Base-by-base conservation (phyloP, 2,888 invertebrate species). In the Stenurella melanura region DNA sequence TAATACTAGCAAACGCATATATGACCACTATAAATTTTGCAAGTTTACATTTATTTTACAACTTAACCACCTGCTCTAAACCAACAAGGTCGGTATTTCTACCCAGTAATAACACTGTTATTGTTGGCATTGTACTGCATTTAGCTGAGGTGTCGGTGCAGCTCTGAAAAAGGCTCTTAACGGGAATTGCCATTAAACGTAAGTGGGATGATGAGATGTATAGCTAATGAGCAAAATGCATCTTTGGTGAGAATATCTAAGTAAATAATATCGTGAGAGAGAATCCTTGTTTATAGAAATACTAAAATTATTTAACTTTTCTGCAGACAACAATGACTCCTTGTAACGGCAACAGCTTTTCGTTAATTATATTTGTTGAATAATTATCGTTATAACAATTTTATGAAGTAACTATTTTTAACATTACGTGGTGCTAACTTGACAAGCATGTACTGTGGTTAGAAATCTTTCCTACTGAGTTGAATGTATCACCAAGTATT, bases 211-310 rank as follows among this genome's bases (percentile, higher is more conserved):
- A 42, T 10, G 26, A 66, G 21, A 67, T 56, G 67, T 67, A 67
- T n/a, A 19, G 67, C 60, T 71, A 71, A 71, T 60, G 61, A 60
- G 50, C 61, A 60, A 71, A 61, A 71, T 60, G 42, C 61, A 60
- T 19, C 71, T 64, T 54, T 50, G 56, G 72, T 72, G 61, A 72
- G 61, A 72, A 63, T 50, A 42, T 54, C 18, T 64, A 56, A 50
- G 63, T 63, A 72, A 63, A 63, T 63, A 72, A n/a, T 72, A 21
- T 64, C 63, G 54, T 72, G 72, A 63, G 63, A 61, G 72, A 72
- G 30, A 72, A 64, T 72, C 64, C 72, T 56, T 72, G 63, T 72
- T 72, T 63, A 50, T 10, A 26, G 17, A 26, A 21, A 64, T 64
- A 30, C 15, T 69, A 57, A 67, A 11, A 57, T 57, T 17, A 30